Conservation (phyloP, 1,140 invertebrate genomes). For the Brachionus calyciflorus region DNA sequence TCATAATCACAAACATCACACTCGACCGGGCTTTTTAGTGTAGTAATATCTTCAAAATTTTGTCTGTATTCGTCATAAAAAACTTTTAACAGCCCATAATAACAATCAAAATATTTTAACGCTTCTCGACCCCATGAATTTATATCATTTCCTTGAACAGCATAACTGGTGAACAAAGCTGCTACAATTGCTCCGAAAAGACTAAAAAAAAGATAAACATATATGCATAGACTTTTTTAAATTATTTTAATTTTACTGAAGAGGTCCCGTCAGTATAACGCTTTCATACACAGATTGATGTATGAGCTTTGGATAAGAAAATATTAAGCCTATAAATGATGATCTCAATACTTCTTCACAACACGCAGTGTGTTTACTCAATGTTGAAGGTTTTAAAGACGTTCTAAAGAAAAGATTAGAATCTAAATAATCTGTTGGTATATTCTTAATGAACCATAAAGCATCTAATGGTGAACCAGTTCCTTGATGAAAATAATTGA, state of each 20-base stretch:
- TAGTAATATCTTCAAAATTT: too few relatives aligned
- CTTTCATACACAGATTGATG: slow-evolving; percentile 54
- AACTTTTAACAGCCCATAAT: too few relatives aligned
- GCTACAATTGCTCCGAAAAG: slow-evolving; percentile 54
- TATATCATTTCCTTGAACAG: slow-evolving; percentile 52
- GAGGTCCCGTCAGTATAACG: slow-evolving; percentile 58
- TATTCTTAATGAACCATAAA: too few relatives aligned
- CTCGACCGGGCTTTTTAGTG: too few relatives aligned
- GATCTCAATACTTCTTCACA: slow-evolving; percentile 60
- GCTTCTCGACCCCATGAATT: neutral
- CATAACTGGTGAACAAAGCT: slow-evolving; percentile 56
- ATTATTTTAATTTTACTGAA: slow-evolving; percentile 53
- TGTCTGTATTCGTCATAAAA: too few relatives aligned
- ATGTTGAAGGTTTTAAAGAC: too few relatives aligned
- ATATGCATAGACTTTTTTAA: neutral
- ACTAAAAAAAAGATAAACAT: neutral
- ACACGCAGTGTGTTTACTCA: too few relatives aligned
- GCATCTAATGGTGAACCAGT: too few relatives aligned
- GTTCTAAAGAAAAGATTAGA: too few relatives aligned
- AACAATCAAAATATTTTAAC: neutral
- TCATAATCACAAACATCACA: too few relatives aligned
- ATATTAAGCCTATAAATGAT: slow-evolving; percentile 58
- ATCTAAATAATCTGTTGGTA: too few relatives aligned
- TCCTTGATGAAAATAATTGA: too few relatives aligned
- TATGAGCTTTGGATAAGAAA: slow-evolving; percentile 52